Percentiles rank a stretch among this genome's conserved stretches.
Evolutionary conservation across 2,113 vertebrate species (phyloP).

Genomic region (Equus przewalskii): DNA sequence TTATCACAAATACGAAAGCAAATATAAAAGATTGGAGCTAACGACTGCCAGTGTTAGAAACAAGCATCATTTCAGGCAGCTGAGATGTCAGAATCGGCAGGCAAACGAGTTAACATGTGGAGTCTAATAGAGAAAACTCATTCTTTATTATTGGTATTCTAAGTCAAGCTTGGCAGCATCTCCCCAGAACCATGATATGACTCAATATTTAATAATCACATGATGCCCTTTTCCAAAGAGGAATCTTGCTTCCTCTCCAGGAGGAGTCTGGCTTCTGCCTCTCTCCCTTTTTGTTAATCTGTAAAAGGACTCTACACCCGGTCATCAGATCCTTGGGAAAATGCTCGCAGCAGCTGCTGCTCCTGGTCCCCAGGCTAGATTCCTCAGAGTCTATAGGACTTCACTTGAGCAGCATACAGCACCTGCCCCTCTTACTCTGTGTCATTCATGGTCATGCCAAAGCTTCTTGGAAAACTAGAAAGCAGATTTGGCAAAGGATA

Average conservation of each 20-base stretch:
- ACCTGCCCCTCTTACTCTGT: no score
- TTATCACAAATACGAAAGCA: conserved; percentile 8
- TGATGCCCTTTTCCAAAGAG: background rate
- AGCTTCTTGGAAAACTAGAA: background rate
- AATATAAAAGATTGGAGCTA: background rate
- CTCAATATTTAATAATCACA: background rate
- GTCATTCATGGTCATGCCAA: background rate
- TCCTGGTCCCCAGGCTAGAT: background rate
- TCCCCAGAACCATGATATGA: background rate
- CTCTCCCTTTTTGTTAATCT: background rate
- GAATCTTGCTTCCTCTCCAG: background rate
- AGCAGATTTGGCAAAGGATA: background rate
- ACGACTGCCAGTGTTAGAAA: background rate
- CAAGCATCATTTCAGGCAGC: background rate
- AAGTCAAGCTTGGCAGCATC: background rate
- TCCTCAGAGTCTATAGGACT: background rate
- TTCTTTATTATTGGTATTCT: background rate
- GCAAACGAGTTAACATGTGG: background rate
- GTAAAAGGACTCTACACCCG: background rate
- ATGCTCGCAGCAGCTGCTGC: background rate
- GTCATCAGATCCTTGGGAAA: background rate
- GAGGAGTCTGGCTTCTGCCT: background rate
- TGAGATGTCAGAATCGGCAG: background rate
- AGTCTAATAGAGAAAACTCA: background rate
- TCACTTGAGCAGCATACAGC: background rate